Base-by-base conservation (phyloP, 1,140 invertebrate genomes). In the Trinorchestia longiramus region DNA sequence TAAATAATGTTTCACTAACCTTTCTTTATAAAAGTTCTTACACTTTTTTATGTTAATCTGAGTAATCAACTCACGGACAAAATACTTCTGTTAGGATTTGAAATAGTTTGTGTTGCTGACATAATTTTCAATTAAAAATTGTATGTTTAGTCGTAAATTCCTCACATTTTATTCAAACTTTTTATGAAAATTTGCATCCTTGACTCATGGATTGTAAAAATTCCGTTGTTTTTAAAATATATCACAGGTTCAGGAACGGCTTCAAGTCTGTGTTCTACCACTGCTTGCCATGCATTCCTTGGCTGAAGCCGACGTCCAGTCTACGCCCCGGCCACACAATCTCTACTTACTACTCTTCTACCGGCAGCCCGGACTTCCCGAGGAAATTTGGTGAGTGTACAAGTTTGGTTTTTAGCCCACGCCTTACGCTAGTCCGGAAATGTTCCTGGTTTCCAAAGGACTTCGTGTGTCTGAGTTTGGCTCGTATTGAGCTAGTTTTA, bases 191-290 rank as follows among this genome's bases (percentile, higher is more conserved):
- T 36, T 77, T 77, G 36, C 11, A 36, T 28, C 62, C 28, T 77
- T 23, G 36, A 28, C 3, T 28, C 15, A 77, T 23, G 11, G 1
- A 77, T 77, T 77, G 15, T 77, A 77, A 36, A 77, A 77, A 77
- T 36, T 77, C 36, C 62, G 28, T 6, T 36, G 3, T 77, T 23
- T 77, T 15, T 36, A 23, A 77, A 77, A 3, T 77, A 28, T 11
- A 77, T 90, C 43, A 11, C 4, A 94, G 92, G 43, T 94, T 94
- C 92, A 42, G 92, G 43, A 94, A 94, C 41, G 92, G 92, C 43
- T 94, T 94, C 92, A 94, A 94, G 92, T 94, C 92, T 6, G 92
- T 94, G 92, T 94, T 94, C 92, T 47, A 94, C 92, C 92, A 40
- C 43, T 94, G 92, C 92, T 47, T 44, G 40, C 92, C 92, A 8